Conservation (phyloP, 2,797 vertebrate species). For the Danio aesculapii region DNA sequence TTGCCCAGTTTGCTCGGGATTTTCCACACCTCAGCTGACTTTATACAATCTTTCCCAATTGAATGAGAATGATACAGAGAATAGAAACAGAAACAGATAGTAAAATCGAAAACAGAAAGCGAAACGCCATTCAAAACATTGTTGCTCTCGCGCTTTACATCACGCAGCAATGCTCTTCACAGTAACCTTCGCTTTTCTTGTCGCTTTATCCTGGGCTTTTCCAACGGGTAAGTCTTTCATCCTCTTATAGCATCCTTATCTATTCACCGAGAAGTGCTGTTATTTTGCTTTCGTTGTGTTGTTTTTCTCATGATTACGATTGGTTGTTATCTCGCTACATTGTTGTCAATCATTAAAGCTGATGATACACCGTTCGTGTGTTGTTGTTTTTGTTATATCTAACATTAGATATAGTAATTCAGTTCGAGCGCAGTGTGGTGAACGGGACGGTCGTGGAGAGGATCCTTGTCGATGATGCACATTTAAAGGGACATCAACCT, state of each 20-base stretch:
- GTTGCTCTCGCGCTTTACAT: not conserved
- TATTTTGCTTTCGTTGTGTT: not conserved
- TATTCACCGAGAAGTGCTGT: not conserved
- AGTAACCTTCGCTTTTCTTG: conserved; percentile 45
- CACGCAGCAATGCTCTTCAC: conserved; percentile 26
- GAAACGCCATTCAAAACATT: not conserved
- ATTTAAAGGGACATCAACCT: conserved; percentile 58
- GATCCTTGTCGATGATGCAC: conserved; percentile 67
- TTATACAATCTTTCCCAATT: not conserved
- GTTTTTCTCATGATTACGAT: not conserved
- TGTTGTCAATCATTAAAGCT: not conserved
- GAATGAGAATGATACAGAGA: not conserved
- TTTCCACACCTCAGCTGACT: rapidly evolving
- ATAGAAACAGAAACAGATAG: no score
- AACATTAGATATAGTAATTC: conserved; percentile 64
- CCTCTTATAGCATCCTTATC: not conserved
- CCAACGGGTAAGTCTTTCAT: conserved; percentile 66
- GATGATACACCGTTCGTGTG: no score
- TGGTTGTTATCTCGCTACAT: not conserved
- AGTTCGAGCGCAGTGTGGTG: conserved; percentile 67
- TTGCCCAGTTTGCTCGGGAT: not conserved
- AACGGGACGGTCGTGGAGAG: conserved; percentile 54
- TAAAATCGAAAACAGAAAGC: not conserved
- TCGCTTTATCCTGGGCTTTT: not conserved
- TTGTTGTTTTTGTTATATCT: not conserved